These are phyloP conservation scores for Sebastolobus altivelis DNA, from an alignment of 2,797 vertebrate genomes.

Conservation along the genomic window DNA sequence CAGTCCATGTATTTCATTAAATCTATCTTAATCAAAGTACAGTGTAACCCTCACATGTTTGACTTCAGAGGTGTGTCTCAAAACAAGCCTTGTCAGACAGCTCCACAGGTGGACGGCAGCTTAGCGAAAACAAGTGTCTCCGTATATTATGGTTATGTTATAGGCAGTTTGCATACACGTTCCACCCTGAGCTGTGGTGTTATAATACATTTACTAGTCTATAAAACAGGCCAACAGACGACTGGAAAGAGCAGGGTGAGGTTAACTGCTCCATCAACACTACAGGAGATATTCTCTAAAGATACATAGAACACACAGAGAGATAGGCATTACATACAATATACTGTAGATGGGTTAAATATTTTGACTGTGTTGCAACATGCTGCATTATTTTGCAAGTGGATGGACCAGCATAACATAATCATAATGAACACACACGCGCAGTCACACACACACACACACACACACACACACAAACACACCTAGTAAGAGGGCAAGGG, in stretches of 20 bases:
- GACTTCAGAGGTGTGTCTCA: constrained; percentile 22
- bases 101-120: constrained; percentile 12
- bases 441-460: constrained; percentile 38
- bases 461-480: constrained; percentile 54
- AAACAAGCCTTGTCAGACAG: constrained; percentile 21
- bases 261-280: constrained; percentile 55
- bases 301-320: neutral
- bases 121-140: constrained; percentile 6
- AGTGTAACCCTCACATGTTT: neutral
- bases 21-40: neutral
- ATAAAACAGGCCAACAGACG: constrained; percentile 18
- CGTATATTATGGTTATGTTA: constrained; percentile 15
- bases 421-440: constrained; percentile 28
- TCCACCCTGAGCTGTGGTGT: constrained; percentile 36
- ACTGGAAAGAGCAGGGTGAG: constrained; percentile 34
- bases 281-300: constrained; percentile 19
- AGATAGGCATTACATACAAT: constrained; percentile 1
- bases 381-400: constrained; percentile 38
- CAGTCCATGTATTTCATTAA: neutral
- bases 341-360: constrained; percentile 25
- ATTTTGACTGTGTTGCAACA: constrained; percentile 42
- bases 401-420: constrained; percentile 34
- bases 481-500: constrained; percentile 53
- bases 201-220: constrained; percentile 28
- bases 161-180: constrained; percentile 8